Percentiles rank a stretch among this genome's conserved stretches.
phyloP scores from a whole-genome alignment of 2,888 invertebrate species.

The Lasioglossum malachurum region DNA sequence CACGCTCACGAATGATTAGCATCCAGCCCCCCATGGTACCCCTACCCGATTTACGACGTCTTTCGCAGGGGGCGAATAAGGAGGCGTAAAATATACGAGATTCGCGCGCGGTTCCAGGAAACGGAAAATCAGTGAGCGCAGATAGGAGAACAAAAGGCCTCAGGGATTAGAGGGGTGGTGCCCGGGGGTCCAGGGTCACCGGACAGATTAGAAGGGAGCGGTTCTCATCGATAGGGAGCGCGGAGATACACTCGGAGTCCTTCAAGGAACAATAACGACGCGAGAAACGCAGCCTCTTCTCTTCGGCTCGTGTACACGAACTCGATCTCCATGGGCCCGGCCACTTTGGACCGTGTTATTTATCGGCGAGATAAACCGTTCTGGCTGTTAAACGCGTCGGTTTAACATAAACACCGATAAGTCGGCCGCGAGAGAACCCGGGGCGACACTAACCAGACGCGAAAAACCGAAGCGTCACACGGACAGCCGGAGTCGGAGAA shows the following conservation, averaged over 20 bases:
- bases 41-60: conserved; percentile 45
- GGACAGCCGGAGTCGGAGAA: conserved; percentile 21
- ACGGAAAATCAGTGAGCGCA: conserved; percentile 44
- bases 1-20: conserved; percentile 26
- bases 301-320: conserved; percentile 56
- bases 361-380: conserved; percentile 81
- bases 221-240: conserved; percentile 56
- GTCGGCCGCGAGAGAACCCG: conserved; percentile 71
- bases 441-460: conserved; percentile 80
- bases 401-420: conserved; percentile 84
- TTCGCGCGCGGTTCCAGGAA: conserved; percentile 33
- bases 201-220: conserved; percentile 56
- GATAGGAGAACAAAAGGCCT: conserved; percentile 54
- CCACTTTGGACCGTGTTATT: conserved; percentile 72
- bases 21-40: neutral
- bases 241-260: conserved; percentile 49
- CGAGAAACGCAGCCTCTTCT: conserved; percentile 54
- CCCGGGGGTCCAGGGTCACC: conserved; percentile 14
- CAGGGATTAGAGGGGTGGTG: conserved; percentile 39
- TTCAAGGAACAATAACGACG: conserved; percentile 68
- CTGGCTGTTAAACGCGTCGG: conserved; percentile 79
- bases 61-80: neutral
- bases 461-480: conserved; percentile 65
- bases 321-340: neutral
- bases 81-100: conserved; percentile 49